Evolutionary conservation across 2,888 invertebrate species (phyloP).

Genomic region (Chrysotoxum bicinctum): DNA sequence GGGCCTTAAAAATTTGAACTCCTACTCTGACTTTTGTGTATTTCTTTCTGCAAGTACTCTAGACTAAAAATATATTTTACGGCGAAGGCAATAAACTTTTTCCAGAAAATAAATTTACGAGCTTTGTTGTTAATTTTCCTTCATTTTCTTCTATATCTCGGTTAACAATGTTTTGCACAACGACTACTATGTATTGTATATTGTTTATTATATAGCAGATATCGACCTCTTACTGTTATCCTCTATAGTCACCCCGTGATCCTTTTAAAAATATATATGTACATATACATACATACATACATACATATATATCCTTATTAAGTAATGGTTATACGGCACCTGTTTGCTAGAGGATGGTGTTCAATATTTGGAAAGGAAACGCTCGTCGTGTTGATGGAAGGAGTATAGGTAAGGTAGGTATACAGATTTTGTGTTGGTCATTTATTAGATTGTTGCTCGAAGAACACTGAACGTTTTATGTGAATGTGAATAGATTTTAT

Average conservation of each 20-base stretch:
- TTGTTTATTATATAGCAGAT: not conserved
- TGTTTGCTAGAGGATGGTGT: conserved; percentile 46
- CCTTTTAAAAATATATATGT: conserved; percentile 45
- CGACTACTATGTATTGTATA: conserved; percentile 3
- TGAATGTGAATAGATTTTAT: conserved; percentile 22
- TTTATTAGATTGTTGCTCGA: conserved; percentile 61
- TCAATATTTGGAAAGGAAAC: conserved; percentile 10
- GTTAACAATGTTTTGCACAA: conserved; percentile 56
- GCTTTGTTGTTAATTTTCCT: conserved; percentile 75
- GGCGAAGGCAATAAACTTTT: conserved; percentile 75
- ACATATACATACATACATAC: too few relatives aligned
- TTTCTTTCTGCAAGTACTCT: conserved; percentile 45
- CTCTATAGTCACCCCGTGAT: conserved; percentile 56
- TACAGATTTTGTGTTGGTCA: conserved; percentile 29
- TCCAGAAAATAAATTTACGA: conserved; percentile 75
- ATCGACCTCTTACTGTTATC: conserved; percentile 12
- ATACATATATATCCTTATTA: conserved; percentile 24
- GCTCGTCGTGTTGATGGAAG: not conserved
- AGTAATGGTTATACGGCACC: conserved; percentile 53
- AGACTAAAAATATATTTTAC: conserved; percentile 73
- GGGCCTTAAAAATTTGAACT: not conserved
- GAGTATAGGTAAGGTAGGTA: not conserved
- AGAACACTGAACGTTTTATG: not conserved
- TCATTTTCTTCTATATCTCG: conserved; percentile 47
- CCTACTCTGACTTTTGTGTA: not conserved